These are phyloP conservation scores for Pagrus major DNA, from an alignment of 2,113 vertebrate genomes.

Conservation along the genomic window DNA sequence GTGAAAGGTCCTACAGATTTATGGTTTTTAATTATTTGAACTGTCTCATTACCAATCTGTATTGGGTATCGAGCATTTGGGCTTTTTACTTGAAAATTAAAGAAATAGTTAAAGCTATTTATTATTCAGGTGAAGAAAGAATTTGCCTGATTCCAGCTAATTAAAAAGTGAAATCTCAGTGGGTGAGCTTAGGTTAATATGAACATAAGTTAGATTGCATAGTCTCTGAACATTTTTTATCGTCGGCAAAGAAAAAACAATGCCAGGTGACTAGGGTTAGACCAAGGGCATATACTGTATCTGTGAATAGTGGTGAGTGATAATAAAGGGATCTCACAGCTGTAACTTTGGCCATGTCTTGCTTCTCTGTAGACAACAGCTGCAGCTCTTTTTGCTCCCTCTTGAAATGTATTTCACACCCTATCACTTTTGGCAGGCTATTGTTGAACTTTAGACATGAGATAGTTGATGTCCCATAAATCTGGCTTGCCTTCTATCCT, in stretches of 20 bases:
- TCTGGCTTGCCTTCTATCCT: not conserved
- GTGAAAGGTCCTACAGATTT: not conserved
- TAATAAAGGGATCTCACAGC: conserved; percentile 63
- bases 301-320: conserved; percentile 66
- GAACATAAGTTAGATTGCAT: not conserved
- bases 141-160: not conserved
- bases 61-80: not conserved
- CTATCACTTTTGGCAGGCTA: conserved; percentile 59
- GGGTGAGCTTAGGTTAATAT: not conserved
- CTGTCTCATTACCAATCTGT: not conserved
- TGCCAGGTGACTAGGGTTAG: conserved; percentile 18
- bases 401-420: conserved; percentile 67
- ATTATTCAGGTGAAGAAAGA: not conserved
- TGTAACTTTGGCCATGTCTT: conserved; percentile 76
- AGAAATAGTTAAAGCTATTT: not conserved
- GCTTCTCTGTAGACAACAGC: conserved; percentile 65
- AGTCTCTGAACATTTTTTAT: conserved; percentile 3
- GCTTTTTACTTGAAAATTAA: not conserved
- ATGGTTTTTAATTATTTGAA: not conserved
- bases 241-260: too few relatives aligned
- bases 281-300: conserved; percentile 24
- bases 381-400: conserved; percentile 62
- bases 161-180: not conserved
- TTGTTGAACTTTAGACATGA: conserved; percentile 42
- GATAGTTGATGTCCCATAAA: conserved; percentile 37